A percentile compares a stretch with the other conserved stretches of the same genome.
phyloP scores from a whole-genome alignment of 92 coral and sea anemone species.

The Blastomussa wellsi region DNA sequence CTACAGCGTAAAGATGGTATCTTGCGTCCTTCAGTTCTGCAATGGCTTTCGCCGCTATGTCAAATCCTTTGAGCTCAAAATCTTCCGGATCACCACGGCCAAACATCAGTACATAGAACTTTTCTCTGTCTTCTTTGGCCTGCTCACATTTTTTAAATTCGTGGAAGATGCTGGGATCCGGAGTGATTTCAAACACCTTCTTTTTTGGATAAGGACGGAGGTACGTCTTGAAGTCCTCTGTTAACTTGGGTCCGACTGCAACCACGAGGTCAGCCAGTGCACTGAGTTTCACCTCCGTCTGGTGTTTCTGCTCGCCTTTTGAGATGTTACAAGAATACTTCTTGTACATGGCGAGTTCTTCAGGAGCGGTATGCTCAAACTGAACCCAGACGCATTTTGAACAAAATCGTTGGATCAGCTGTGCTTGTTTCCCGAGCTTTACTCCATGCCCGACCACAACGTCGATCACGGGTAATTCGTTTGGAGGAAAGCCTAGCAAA shows the following conservation, averaged over 20 bases:
- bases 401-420: background rate
- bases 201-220: conserved; percentile 24
- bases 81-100: conserved; percentile 50
- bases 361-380: conserved; percentile 43
- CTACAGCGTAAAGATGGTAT: conserved; percentile 34
- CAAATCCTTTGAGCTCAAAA: conserved; percentile 41
- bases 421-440: conserved; percentile 34
- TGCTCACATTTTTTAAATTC: conserved; percentile 14
- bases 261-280: conserved; percentile 28
- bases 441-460: conserved; percentile 37
- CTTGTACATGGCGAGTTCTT: conserved; percentile 34
- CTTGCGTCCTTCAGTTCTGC: conserved; percentile 26
- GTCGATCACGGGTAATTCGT: conserved; percentile 16
- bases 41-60: conserved; percentile 36
- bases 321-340: background rate
- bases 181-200: conserved; percentile 21
- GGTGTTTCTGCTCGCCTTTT: conserved; percentile 19
- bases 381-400: conserved; percentile 31
- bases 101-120: conserved; percentile 24
- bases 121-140: conserved; percentile 17
- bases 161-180: conserved; percentile 30
- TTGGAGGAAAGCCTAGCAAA: conserved; percentile 5
- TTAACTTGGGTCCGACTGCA: conserved; percentile 40
- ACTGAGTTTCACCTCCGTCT: conserved; percentile 6
- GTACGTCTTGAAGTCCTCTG: conserved; percentile 13